These are phyloP conservation scores for Clarias laeviceps DNA, from an alignment of 2,797 vertebrate species.

Conservation along the genomic window DNA sequence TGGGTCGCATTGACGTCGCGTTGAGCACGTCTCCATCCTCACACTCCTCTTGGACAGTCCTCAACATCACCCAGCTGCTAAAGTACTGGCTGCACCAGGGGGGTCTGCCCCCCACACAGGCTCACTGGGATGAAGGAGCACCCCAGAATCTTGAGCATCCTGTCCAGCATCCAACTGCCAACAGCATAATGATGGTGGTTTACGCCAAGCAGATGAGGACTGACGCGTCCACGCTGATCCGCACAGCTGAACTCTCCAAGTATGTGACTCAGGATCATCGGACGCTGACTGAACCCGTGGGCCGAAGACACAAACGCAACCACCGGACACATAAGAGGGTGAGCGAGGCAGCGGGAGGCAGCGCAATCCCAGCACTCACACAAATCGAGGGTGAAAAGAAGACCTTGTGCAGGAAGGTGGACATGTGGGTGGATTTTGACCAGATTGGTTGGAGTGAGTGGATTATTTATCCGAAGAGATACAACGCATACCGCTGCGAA, in stretches of 20 bases:
- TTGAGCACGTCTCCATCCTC: slow-evolving; percentile 50
- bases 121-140: background rate
- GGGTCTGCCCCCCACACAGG: background rate
- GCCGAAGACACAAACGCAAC: slow-evolving; percentile 75
- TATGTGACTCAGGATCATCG: slow-evolving; percentile 73
- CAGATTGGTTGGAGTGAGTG: slow-evolving; percentile 85
- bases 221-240: slow-evolving; percentile 75
- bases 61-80: slow-evolving; percentile 80
- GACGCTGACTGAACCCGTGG: slow-evolving; percentile 14
- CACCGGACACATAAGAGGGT: slow-evolving; percentile 64
- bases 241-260: slow-evolving; percentile 81
- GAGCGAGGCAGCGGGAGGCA: slow-evolving; percentile 35
- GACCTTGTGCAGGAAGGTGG: slow-evolving; percentile 76
- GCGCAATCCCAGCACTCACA: background rate
- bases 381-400: slow-evolving; percentile 45
- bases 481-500: slow-evolving; percentile 86
- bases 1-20: slow-evolving; percentile 73
- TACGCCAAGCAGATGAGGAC: slow-evolving; percentile 77
- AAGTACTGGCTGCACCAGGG: slow-evolving; percentile 73
- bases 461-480: slow-evolving; percentile 84
- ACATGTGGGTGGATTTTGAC: slow-evolving; percentile 88
- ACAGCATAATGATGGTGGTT: slow-evolving; percentile 82
- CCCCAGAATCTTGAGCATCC: slow-evolving; percentile 17
- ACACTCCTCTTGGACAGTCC: slow-evolving; percentile 79
- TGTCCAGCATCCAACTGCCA: slow-evolving; percentile 54